Evolutionary conservation across 2,113 vertebrate genomes (phyloP).

Genomic region (Pleuronectes platessa): DNA sequence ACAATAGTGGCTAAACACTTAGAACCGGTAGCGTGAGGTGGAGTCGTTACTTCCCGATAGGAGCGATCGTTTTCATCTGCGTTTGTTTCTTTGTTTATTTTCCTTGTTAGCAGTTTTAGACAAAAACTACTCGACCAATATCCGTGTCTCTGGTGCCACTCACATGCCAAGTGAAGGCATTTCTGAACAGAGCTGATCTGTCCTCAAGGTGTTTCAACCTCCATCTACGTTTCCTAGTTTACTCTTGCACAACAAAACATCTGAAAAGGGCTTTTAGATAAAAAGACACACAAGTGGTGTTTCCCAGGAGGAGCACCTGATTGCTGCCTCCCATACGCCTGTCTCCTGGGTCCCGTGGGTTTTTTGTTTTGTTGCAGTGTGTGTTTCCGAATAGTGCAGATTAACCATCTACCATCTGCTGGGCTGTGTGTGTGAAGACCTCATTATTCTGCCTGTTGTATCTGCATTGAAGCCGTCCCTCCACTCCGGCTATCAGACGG

Average conservation of each 20-base stretch:
- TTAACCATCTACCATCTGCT: conserved; percentile 72
- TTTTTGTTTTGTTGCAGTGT: conserved; percentile 50
- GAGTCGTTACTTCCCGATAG: too few species aligned
- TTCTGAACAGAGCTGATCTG: neutral
- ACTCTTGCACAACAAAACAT: neutral
- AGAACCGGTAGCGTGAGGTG: too few species aligned
- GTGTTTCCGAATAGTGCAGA: conserved; percentile 52
- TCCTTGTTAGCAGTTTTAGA: too few species aligned
- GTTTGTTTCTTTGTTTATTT: too few species aligned
- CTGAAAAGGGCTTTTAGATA: neutral
- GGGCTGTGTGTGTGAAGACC: conserved; percentile 43
- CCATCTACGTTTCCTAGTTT: too few species aligned
- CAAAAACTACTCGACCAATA: too few species aligned
- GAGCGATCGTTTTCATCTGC: too few species aligned
- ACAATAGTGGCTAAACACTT: too few species aligned
- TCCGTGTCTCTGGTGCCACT: neutral
- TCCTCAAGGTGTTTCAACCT: too few species aligned
- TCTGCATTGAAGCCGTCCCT: conserved; percentile 26
- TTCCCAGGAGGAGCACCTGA: neutral
- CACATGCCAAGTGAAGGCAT: neutral
- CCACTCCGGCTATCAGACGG: conserved; percentile 54
- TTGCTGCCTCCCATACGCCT: conserved; percentile 23
- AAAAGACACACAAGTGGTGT: neutral
- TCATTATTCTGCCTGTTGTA: conserved; percentile 65
- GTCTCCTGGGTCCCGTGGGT: conserved; percentile 46